Evolutionary conservation across 2,888 invertebrate genomes (phyloP).

Genomic region (Penaeus monodon): DNA sequence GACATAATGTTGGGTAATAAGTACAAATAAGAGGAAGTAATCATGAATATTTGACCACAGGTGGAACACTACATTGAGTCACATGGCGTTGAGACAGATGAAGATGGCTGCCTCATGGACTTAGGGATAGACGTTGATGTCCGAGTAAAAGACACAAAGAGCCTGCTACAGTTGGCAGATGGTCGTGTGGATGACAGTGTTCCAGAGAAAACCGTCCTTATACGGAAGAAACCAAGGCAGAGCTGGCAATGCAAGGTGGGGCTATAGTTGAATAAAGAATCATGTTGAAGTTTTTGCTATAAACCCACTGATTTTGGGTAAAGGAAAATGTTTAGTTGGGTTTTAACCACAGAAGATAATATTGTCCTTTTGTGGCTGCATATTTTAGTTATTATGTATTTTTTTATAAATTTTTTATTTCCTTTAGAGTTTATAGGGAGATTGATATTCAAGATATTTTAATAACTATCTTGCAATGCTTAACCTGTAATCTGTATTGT

Average conservation of each 20-base stretch:
- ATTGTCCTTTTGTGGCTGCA: too few species aligned
- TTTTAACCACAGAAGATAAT: too few species aligned
- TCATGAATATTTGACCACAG: slow-evolving; percentile 1
- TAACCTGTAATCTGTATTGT: background rate
- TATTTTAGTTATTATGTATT: too few species aligned
- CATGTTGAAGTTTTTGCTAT: too few species aligned
- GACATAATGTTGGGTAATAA: too few species aligned
- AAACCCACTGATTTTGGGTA: too few species aligned
- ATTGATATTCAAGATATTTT: background rate
- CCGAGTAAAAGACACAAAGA: slow-evolving; percentile 56
- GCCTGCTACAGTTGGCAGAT: slow-evolving; percentile 43
- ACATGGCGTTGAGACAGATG: slow-evolving; percentile 60
- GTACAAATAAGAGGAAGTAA: too few species aligned
- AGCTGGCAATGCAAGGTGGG: slow-evolving; percentile 58
- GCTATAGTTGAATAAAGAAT: too few species aligned
- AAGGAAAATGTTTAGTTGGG: too few species aligned
- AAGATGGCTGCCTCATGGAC: slow-evolving; percentile 61
- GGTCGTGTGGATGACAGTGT: slow-evolving; percentile 36
- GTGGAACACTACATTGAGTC: slow-evolving; percentile 57
- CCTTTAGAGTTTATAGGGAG: too few species aligned
- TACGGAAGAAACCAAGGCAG: slow-evolving; percentile 58
- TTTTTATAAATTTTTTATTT: too few species aligned
- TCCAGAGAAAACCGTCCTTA: slow-evolving; percentile 61
- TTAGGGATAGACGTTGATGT: slow-evolving; percentile 61
- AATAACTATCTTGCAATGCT: background rate